Evolutionary conservation across 1,140 invertebrate genomes (phyloP).

Genomic region (Euura lappo): DNA sequence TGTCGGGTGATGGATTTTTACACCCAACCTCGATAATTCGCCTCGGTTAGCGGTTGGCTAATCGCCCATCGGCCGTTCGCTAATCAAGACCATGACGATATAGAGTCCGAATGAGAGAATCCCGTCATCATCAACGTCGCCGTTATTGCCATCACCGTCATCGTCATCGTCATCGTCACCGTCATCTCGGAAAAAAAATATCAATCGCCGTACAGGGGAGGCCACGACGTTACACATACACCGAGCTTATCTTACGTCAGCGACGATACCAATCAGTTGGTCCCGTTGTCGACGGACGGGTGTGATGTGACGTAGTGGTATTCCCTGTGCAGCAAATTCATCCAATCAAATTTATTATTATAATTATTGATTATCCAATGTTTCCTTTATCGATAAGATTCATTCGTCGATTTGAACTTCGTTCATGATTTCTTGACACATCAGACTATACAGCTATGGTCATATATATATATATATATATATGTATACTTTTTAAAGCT

Average conservation of each 20-base stretch:
- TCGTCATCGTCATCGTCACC: background rate
- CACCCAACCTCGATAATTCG: too few relatives aligned
- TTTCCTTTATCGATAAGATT: background rate
- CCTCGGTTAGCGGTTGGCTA: background rate
- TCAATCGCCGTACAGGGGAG: background rate
- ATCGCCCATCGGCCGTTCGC: background rate
- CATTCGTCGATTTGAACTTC: background rate
- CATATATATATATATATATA: background rate
- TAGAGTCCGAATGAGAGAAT: background rate
- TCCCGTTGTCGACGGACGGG: background rate
- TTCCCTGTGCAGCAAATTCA: background rate
- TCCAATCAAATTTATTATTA: background rate
- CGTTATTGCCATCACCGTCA: background rate
- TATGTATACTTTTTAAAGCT: background rate
- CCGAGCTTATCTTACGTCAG: background rate
- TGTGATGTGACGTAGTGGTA: slow-evolving; percentile 4
- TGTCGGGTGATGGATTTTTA: too few relatives aligned
- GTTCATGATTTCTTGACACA: background rate
- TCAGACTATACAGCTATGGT: too few relatives aligned
- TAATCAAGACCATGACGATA: background rate
- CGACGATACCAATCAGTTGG: background rate
- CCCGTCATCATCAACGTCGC: background rate
- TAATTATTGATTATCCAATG: background rate
- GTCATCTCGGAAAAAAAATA: too few relatives aligned
- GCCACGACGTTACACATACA: slow-evolving; percentile 6